Evolutionary conservation across 2,888 invertebrate species (phyloP).

Genomic region (Gortyna flavago): DNA sequence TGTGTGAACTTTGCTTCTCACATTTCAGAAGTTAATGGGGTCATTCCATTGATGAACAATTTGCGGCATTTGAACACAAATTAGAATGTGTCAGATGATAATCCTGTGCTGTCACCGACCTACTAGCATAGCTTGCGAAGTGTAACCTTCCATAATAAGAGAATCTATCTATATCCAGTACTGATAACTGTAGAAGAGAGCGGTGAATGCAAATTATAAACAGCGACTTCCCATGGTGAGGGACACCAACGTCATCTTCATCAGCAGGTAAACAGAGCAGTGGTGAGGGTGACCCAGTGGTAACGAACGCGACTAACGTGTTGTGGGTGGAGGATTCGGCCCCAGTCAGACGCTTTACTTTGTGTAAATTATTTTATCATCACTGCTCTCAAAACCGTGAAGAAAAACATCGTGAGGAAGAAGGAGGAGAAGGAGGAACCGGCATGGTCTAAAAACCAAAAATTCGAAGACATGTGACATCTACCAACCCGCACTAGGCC

Average conservation of each 20-base stretch:
- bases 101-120: background rate
- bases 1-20: background rate
- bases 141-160: background rate
- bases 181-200: background rate
- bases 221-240: background rate
- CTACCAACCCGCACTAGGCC: too few species aligned
- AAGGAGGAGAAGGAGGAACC: too few species aligned
- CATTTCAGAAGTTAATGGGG: background rate
- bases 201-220: background rate
- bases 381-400: too few species aligned
- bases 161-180: background rate
- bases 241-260: background rate
- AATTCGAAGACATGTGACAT: too few species aligned
- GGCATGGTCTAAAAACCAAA: too few species aligned
- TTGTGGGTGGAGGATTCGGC: too few species aligned
- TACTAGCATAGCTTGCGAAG: background rate
- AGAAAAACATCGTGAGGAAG: too few species aligned
- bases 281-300: too few species aligned
- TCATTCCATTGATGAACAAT: background rate
- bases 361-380: too few species aligned
- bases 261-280: background rate
- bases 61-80: background rate
- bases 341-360: too few species aligned
- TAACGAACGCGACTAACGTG: too few species aligned
- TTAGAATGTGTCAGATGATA: background rate